Conservation (phyloP, 2,113 vertebrate genomes). For the Megalops atlanticus region DNA sequence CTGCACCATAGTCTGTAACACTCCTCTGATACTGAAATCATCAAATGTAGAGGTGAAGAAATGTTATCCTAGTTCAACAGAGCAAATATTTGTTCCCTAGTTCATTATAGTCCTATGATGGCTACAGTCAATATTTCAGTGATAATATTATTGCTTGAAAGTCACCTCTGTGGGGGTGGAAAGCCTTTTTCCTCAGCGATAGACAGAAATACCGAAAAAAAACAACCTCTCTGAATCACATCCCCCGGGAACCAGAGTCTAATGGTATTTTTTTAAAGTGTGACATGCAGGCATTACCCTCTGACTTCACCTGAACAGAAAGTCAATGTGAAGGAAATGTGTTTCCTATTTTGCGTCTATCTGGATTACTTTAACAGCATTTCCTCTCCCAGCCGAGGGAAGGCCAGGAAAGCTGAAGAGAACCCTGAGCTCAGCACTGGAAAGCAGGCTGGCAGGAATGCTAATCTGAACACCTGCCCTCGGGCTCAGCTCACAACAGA, state of each 20-base stretch:
- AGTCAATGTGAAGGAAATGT: neutral
- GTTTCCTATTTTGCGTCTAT: neutral
- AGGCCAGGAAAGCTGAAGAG: too few relatives aligned
- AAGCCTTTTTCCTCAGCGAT: neutral
- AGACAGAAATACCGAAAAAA: neutral
- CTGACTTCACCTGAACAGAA: neutral
- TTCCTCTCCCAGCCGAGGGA: neutral
- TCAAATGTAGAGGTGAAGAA: neutral
- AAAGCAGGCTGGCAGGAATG: neutral
- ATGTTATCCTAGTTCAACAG: constrained; percentile 1
- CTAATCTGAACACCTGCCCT: neutral
- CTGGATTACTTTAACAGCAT: neutral
- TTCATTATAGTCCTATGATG: neutral
- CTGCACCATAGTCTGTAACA: neutral
- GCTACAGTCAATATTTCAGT: neutral
- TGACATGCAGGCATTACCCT: neutral
- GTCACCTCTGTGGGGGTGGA: neutral
- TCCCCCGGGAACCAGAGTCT: neutral
- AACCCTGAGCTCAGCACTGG: neutral
- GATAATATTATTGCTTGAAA: neutral
- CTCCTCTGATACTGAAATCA: neutral
- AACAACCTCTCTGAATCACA: neutral
- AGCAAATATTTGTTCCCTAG: constrained; percentile 7
- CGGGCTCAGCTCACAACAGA: neutral
- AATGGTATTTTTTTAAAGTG: neutral